These are phyloP conservation scores for Rafetus swinhoei DNA, from an alignment of 2,113 vertebrate genomes.

Conservation along the genomic window DNA sequence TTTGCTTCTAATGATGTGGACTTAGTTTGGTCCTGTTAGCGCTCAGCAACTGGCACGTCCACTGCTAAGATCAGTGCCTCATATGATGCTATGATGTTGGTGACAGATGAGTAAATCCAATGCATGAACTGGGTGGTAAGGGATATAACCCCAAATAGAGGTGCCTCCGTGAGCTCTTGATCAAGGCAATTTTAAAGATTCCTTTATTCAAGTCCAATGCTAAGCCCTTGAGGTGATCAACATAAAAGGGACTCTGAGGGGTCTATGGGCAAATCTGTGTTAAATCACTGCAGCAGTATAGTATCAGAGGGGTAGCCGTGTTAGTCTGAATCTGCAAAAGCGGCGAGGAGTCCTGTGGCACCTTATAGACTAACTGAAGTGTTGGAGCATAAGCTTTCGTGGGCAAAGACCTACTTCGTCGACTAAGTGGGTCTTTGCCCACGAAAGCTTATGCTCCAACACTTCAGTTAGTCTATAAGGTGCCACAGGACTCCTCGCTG, in stretches of 20 bases:
- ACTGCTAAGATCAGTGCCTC: neutral
- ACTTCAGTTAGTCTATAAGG: no score
- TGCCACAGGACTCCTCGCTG: no score
- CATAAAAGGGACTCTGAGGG: neutral
- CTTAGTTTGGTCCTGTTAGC: neutral
- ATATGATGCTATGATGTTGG: accelerated
- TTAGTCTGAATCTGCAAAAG: no score
- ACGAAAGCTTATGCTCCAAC: no score
- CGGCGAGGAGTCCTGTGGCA: no score
- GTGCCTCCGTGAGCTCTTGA: neutral
- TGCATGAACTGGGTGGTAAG: neutral
- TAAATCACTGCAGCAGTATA: neutral
- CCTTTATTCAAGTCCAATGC: neutral
- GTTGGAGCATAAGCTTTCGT: no score
- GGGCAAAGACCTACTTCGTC: no score
- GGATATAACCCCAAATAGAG: neutral
- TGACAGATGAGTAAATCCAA: neutral
- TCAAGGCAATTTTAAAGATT: neutral
- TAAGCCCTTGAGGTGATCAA: neutral
- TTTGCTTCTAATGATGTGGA: accelerated
- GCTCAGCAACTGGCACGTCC: neutral
- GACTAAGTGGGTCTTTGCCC: no score
- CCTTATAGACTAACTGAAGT: no score
- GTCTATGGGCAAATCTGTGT: neutral
- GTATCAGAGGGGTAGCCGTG: no score